Conservation (phyloP, 1,140 invertebrate species). For the Nixonia krombeini region DNA sequence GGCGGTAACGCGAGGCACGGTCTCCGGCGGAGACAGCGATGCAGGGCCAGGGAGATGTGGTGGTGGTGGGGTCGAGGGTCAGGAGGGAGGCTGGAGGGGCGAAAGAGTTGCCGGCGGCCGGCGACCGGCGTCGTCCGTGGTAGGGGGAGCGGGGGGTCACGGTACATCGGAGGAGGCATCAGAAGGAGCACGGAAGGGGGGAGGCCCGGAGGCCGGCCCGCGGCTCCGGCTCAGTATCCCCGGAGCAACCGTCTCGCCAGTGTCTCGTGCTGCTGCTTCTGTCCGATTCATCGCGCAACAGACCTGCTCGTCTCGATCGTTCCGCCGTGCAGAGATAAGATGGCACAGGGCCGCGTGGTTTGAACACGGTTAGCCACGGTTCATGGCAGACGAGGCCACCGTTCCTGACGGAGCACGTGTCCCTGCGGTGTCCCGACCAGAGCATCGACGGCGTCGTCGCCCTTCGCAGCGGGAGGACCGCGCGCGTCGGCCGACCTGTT, state of each 20-base stretch:
- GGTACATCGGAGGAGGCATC: slow-evolving; percentile 24
- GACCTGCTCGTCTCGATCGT: no score
- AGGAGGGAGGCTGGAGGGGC: not conserved
- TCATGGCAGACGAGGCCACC: no score
- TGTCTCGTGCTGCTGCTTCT: slow-evolving; percentile 56
- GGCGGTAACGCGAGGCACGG: not conserved
- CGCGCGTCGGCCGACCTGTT: no score
- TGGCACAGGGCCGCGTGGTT: no score
- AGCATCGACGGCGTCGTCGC: no score
- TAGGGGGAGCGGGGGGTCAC: slow-evolving; percentile 54
- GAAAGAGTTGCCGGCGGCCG: slow-evolving; percentile 16
- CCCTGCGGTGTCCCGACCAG: no score
- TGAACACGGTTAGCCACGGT: no score
- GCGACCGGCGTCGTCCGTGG: no score
- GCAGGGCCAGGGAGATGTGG: slow-evolving; percentile 26
- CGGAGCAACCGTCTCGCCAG: slow-evolving; percentile 67
- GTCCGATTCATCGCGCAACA: no score
- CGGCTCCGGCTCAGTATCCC: slow-evolving; percentile 70
- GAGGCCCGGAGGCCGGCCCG: slow-evolving; percentile 71
- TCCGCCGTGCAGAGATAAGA: no score
- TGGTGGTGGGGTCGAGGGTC: slow-evolving; percentile 45
- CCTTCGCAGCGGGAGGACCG: no score
- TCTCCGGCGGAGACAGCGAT: slow-evolving; percentile 11
- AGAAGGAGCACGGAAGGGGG: slow-evolving; percentile 50
- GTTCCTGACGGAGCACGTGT: no score